Evolutionary conservation across 2,797 vertebrate genomes (phyloP).

Genomic region (Sylvilagus floridanus): DNA sequence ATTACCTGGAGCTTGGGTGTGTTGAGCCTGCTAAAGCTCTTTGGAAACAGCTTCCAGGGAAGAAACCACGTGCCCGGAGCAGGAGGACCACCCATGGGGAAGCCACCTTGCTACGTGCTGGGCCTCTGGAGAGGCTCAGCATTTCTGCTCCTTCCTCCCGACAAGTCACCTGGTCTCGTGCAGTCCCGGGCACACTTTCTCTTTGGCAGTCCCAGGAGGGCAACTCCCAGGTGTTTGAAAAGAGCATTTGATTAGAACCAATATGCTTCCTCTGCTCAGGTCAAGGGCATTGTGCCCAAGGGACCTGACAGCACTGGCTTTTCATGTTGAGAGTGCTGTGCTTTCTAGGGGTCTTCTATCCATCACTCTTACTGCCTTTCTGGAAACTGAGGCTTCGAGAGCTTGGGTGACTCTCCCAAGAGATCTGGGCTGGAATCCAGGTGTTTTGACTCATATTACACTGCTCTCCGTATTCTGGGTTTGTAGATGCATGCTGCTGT

Average conservation of each 20-base stretch:
- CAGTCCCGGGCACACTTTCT: background rate
- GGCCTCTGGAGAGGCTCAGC: background rate
- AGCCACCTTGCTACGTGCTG: accelerated
- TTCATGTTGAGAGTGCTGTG: background rate
- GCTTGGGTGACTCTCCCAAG: background rate
- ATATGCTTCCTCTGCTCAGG: background rate
- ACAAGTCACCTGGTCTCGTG: background rate
- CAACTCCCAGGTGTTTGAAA: background rate
- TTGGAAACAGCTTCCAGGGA: background rate
- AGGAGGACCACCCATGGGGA: background rate
- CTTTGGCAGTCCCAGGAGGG: background rate
- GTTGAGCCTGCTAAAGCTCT: background rate
- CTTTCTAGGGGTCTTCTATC: background rate
- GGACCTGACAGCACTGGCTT: background rate
- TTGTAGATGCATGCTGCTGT: background rate
- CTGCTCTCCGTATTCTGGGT: background rate
- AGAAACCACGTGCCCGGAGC: background rate
- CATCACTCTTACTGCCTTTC: background rate
- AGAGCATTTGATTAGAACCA: background rate
- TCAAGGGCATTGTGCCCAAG: background rate
- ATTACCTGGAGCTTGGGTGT: background rate
- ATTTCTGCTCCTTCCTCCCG: background rate
- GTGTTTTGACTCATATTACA: conserved; percentile 1
- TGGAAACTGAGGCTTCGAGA: background rate
- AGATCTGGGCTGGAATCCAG: background rate